phyloP scores from a whole-genome alignment of 1,140 invertebrate genomes.

The Kradibia gibbosae region DNA sequence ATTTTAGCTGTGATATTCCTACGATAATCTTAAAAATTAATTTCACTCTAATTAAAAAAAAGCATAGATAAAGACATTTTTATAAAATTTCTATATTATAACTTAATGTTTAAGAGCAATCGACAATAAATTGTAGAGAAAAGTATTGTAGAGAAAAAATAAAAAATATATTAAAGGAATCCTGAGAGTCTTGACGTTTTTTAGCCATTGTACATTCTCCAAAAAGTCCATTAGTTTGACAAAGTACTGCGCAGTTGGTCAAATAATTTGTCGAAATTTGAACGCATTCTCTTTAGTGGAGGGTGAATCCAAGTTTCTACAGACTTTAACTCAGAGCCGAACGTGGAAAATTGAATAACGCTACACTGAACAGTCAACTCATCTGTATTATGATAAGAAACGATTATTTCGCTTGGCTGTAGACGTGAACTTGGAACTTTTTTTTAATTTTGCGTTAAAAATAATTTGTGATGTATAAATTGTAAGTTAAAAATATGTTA shows the following conservation, averaged over 20 bases:
- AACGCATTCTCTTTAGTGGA: no score
- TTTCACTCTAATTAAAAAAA: no score
- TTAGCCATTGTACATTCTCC: not conserved
- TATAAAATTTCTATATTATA: no score
- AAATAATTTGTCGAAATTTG: not conserved
- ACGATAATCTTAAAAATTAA: no score
- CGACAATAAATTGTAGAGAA: no score
- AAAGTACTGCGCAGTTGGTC: not conserved
- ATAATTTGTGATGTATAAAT: not conserved
- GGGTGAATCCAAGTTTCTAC: not conserved
- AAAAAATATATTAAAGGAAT: no score
- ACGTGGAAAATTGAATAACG: slow-evolving; percentile 15
- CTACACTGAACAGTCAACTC: not conserved
- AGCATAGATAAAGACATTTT: no score
- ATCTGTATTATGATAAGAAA: not conserved
- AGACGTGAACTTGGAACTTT: not conserved
- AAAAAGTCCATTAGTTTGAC: not conserved
- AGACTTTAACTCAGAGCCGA: not conserved
- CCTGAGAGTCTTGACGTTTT: not conserved
- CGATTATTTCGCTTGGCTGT: not conserved
- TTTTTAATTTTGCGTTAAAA: not conserved
- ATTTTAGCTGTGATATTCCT: no score
- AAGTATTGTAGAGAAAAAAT: no score
- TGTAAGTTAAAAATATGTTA: no score
- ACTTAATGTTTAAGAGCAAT: no score